Evolutionary conservation across 2,113 vertebrate genomes (phyloP).

Genomic region (Tychaedon coryphoeus): DNA sequence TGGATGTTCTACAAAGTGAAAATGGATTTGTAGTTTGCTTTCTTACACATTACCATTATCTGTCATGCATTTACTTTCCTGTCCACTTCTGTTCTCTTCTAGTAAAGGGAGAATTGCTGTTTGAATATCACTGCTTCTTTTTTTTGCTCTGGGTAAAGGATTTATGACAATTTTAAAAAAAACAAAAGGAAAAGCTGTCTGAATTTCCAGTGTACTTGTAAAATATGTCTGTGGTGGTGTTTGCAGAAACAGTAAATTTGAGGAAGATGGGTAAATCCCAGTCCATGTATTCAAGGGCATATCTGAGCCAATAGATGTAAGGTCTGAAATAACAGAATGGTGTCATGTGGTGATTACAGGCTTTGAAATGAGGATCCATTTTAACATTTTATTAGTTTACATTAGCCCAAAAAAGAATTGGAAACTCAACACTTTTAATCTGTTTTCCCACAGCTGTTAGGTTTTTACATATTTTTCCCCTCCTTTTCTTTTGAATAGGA

Average conservation of each 20-base stretch:
- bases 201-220: background rate
- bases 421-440: constrained; percentile 60
- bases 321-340: constrained; percentile 62
- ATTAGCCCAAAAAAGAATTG: constrained; percentile 54
- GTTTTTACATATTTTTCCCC: background rate
- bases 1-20: background rate
- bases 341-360: constrained; percentile 63
- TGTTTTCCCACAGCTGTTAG: constrained; percentile 55
- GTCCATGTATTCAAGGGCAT: background rate
- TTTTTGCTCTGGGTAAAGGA: background rate
- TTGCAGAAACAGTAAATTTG: background rate
- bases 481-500: constrained; percentile 21
- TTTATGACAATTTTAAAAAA: background rate
- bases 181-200: background rate
- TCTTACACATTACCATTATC: background rate
- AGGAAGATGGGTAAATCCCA: background rate
- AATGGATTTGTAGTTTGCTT: background rate
- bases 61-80: background rate
- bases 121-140: background rate
- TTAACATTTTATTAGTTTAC: constrained; percentile 54
- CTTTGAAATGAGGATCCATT: constrained; percentile 53
- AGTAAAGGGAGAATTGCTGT: background rate
- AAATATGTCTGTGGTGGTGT: background rate
- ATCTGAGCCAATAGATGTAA: background rate
- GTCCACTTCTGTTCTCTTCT: background rate